These are phyloP conservation scores for Azemiops feae DNA, from an alignment of 2,113 vertebrate genomes.

Conservation along the genomic window DNA sequence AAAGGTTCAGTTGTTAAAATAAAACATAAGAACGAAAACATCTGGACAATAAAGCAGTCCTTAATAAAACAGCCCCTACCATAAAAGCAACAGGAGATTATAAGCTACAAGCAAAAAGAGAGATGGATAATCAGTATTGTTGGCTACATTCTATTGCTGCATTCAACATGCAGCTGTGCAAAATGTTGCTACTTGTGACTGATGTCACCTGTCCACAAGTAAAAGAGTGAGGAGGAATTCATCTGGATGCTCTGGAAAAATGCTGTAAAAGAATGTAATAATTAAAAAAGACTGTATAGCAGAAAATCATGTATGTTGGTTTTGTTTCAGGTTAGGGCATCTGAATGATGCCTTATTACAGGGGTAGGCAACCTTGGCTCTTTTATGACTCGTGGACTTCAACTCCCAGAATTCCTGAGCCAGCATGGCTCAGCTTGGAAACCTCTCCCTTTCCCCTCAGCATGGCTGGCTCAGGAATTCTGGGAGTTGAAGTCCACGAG, in stretches of 20 bases:
- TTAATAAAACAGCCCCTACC: background rate
- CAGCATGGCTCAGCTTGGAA: too few relatives aligned
- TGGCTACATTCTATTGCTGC: background rate
- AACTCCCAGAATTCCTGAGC: too few relatives aligned
- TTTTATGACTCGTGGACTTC: too few relatives aligned
- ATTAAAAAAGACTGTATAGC: background rate
- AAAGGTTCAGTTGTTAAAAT: background rate
- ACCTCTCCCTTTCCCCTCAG: too few relatives aligned
- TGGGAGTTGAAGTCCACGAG: too few relatives aligned
- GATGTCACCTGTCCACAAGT: background rate
- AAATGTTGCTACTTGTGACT: background rate
- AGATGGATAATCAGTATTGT: background rate
- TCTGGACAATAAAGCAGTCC: background rate
- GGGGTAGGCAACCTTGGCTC: too few relatives aligned
- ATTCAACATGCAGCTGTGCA: background rate
- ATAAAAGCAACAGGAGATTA: background rate
- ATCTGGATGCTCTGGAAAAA: background rate
- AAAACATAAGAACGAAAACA: background rate
- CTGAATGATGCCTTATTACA: background rate
- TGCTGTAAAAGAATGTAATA: background rate
- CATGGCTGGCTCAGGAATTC: too few relatives aligned
- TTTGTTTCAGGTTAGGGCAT: background rate
- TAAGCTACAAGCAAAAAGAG: background rate
- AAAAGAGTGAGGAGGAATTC: background rate
- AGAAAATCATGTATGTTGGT: background rate